These are phyloP conservation scores for Drosophila quinaria DNA, from an alignment of 2,888 invertebrate genomes.

Conservation along the genomic window DNA sequence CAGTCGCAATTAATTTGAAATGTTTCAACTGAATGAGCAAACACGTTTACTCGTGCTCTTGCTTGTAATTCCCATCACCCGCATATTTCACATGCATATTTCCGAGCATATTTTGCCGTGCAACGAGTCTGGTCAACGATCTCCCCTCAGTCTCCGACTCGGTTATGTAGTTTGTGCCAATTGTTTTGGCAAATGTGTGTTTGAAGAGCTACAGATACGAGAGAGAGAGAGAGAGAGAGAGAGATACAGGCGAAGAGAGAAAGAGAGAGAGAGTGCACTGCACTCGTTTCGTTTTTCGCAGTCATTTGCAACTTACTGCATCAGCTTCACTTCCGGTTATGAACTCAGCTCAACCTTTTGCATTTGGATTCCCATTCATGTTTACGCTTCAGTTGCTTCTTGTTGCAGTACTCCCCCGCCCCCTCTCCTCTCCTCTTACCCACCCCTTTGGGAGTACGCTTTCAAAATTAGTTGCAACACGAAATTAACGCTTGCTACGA, in stretches of 20 bases:
- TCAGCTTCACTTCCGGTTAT: slow-evolving; percentile 80
- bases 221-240: background rate
- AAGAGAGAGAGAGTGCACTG: slow-evolving; percentile 50
- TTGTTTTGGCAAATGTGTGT: slow-evolving; percentile 70
- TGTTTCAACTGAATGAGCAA: slow-evolving; percentile 71
- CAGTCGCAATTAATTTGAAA: slow-evolving; percentile 80
- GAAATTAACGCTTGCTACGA: background rate
- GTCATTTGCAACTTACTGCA: slow-evolving; percentile 30
- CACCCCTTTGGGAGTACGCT: slow-evolving; percentile 11
- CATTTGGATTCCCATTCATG: slow-evolving; percentile 62
- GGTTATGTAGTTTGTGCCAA: slow-evolving; percentile 64
- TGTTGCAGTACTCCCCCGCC: slow-evolving; percentile 28
- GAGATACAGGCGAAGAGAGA: background rate
- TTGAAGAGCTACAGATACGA: slow-evolving; percentile 49
- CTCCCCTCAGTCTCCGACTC: slow-evolving; percentile 14
- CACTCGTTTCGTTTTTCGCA: slow-evolving; percentile 51
- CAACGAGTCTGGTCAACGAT: slow-evolving; percentile 64
- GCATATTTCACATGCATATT: slow-evolving; percentile 45
- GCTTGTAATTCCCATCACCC: slow-evolving; percentile 23
- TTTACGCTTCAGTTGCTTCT: slow-evolving; percentile 74
- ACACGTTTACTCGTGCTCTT: slow-evolving; percentile 17
- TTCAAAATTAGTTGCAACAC: slow-evolving; percentile 58
- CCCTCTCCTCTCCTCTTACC: background rate
- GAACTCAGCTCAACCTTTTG: slow-evolving; percentile 59
- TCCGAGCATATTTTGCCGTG: slow-evolving; percentile 32